Evolutionary conservation across 2,888 invertebrate species (phyloP).

Genomic region (Drosophila algonquin): DNA sequence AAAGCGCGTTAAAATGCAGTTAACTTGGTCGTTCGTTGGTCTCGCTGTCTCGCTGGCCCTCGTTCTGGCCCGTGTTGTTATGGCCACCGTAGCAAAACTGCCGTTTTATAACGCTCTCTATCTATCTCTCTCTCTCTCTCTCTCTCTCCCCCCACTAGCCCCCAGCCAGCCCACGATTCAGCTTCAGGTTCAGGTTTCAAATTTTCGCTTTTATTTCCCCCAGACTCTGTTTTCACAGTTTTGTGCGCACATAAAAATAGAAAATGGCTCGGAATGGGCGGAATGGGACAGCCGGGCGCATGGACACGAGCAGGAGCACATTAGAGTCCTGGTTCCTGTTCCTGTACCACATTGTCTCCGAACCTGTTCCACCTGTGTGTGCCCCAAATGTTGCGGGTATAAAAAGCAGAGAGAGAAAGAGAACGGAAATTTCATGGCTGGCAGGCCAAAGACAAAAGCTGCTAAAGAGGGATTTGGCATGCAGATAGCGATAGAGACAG

Average conservation of each 20-base stretch:
- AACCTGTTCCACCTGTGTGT: constrained; percentile 37
- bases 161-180: no score
- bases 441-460: constrained; percentile 21
- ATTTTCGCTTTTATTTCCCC: constrained; percentile 16
- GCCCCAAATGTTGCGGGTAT: constrained; percentile 66
- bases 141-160: no score
- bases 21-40: constrained; percentile 77
- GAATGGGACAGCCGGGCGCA: constrained; percentile 36
- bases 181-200: no score
- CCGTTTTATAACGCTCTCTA: no score
- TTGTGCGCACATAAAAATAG: constrained; percentile 77
- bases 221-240: constrained; percentile 65
- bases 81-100: constrained; percentile 52
- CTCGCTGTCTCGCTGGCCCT: constrained; percentile 41
- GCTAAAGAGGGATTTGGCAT: constrained; percentile 15
- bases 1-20: constrained; percentile 84
- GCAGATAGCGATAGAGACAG: background rate
- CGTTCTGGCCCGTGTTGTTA: constrained; percentile 70
- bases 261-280: constrained; percentile 69
- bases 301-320: constrained; percentile 54
- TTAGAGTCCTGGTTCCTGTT: constrained; percentile 16
- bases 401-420: background rate
- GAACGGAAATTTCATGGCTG: background rate
- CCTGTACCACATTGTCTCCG: constrained; percentile 20
- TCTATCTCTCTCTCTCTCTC: no score